Evolutionary conservation across 2,888 invertebrate genomes (phyloP), one percentile per base, ranked within the genome.

Genomic region (Spialia ferax): DNA sequence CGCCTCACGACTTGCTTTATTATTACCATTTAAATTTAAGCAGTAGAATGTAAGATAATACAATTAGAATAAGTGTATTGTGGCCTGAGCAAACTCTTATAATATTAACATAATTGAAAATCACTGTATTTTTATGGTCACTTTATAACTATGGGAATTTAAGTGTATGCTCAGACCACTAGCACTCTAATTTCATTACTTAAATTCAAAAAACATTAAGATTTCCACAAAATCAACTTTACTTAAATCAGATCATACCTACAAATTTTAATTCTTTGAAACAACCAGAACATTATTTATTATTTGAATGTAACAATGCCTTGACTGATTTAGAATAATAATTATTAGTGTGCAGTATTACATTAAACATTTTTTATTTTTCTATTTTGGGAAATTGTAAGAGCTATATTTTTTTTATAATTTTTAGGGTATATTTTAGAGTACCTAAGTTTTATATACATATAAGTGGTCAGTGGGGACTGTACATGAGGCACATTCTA

Each of bases 1-100:
- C 93, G 93, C 93, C 93, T 93, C 93, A 93, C 89, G 86, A 93
- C 92, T 93, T 93, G 93, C 93, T 93, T 93, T 93, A 93, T 93
- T 89, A 92, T 93, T 93, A 93, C 93, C 93, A 93, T 89, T 89
- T 89, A 91, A 87, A 89, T 83, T 85, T 88, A 92, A 87, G 79
- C 74, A 86, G 87, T 91, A 92, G 88, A 84, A 86, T 76, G 78
- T 90, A 91, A 86, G 82, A 82, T 84, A 84, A 86, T 81, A 83
- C 81, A 81, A 76, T 74, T 86, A 88, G 84, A 75, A 62, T 89
- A 87, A 87, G 84, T 77, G 74, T 20, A 77, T 83, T 77, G 79
- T 83, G 77, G 75, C 83, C 88, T 88, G 83, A 83, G 82, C 86
- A 86, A 86, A 78, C n/a, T 18, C 85, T 82, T 80, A 38, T 54